Evolutionary conservation across 2,113 vertebrate genomes (phyloP).

Genomic region (Callipepla squamata): DNA sequence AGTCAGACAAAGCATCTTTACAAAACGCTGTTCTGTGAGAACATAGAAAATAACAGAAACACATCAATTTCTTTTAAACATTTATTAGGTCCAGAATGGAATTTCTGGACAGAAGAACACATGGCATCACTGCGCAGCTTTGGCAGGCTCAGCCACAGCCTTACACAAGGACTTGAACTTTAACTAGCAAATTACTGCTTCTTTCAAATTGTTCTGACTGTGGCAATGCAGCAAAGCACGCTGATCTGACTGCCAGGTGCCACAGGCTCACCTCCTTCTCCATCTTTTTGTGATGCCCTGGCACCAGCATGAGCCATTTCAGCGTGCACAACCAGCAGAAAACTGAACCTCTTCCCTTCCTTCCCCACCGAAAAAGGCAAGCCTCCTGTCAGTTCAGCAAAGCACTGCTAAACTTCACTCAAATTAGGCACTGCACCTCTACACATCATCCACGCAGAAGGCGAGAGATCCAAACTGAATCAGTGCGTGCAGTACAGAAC

Average conservation of each 20-base stretch:
- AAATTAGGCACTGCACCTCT: not conserved
- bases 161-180: not conserved
- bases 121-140: not conserved
- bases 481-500: not conserved
- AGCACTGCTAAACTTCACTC: not conserved
- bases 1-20: not conserved
- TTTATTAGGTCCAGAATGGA: not conserved
- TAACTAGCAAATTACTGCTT: not conserved
- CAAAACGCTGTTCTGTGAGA: not conserved
- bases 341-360: not conserved
- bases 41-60: not conserved
- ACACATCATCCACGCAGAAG: not conserved
- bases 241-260: not conserved
- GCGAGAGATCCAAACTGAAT: not conserved
- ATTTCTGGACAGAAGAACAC: not conserved
- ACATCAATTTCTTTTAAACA: conserved; percentile 22
- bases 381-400: not conserved
- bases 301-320: not conserved
- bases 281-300: fast-evolving
- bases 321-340: not conserved
- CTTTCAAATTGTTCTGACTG: not conserved
- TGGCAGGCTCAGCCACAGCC: not conserved
- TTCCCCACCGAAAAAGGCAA: not conserved
- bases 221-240: not conserved
- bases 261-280: not conserved